Evolutionary conservation across 2,113 vertebrate genomes (phyloP), one percentile per base, ranked within the genome.

Genomic region (Eurystomus gularis): DNA sequence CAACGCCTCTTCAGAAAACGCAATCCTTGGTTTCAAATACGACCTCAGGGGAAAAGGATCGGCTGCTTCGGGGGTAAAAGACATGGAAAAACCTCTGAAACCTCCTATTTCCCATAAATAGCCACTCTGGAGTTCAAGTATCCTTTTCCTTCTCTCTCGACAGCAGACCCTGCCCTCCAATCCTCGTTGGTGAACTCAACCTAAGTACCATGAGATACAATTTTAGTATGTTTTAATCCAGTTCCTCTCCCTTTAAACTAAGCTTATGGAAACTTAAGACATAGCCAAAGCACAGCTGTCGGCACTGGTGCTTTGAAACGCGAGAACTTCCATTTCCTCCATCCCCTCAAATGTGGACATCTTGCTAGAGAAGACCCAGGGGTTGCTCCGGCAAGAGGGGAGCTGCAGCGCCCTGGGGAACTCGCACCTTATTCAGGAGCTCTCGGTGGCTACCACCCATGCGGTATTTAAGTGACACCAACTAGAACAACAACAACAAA

Each of bases 281-380:
- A 19, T 49, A 58, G 80, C 17, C n/a, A 12, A 92, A 62, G 58
- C 4, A 0, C 20, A 40, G 19, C 66, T 60, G 55, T 48, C 21
- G 16, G 54, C 44, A 18, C 25, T 2, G 5, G 23, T 40, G 75
- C 75, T 90, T 58, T 40, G 15, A 61, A 76, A 88, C 0, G 1
- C 2, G 11, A 81, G 60, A 64, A 68, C 20, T 14, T 19, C 37
- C 0, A 11, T 39, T 29, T 46, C 26, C 26, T 55, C 60, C 39
- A 57, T 11, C 48, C 42, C 54, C 15, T 2, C 31, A 11, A 17
- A 29, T 1, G 0, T 0, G 3, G 6, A 6, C 3, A 3, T 52
- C n/a, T 9, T n/a, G 75, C 76, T 39, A 23, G 55, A 55, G 46
- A 39, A 66, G 55, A 54, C 25, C 46, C 25, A 39, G 10, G 25